A percentile compares a stretch with the other conserved stretches of the same genome.
Evolutionary conservation across 2,113 vertebrate genomes (phyloP).

Genomic region (Puffinus mauretanicus): DNA sequence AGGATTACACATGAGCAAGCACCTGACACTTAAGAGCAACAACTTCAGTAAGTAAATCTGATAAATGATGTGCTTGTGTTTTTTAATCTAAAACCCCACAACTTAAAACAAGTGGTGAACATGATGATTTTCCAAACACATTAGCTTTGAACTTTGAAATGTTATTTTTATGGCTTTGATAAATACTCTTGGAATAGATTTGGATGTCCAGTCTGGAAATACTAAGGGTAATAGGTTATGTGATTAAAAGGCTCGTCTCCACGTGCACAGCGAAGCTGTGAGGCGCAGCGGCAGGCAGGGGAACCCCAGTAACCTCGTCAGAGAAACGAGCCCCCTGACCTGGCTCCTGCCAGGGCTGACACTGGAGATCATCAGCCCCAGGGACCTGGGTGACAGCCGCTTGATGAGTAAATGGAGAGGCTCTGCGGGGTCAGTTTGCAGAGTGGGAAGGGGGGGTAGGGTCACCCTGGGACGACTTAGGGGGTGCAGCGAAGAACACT

Average conservation of each 20-base stretch:
- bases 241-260: neutral
- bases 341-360: neutral
- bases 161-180: constrained; percentile 14
- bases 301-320: rapidly evolving
- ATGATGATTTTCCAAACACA: neutral
- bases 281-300: neutral
- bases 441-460: neutral
- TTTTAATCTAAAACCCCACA: neutral
- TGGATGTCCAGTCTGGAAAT: neutral
- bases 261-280: rapidly evolving
- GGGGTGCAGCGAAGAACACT: neutral
- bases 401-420: neutral
- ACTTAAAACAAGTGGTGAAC: constrained; percentile 2
- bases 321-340: neutral
- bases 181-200: neutral
- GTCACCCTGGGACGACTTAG: rapidly evolving
- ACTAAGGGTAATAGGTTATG: neutral
- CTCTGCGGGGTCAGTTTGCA: neutral
- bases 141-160: constrained; percentile 23
- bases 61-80: constrained; percentile 6
- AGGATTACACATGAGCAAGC: constrained; percentile 29
- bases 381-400: neutral
- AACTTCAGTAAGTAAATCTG: constrained; percentile 24
- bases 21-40: constrained; percentile 34
- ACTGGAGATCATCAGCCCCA: neutral